Conservation (phyloP, 1,140 invertebrate species). For the Neodiprion virginianus region DNA sequence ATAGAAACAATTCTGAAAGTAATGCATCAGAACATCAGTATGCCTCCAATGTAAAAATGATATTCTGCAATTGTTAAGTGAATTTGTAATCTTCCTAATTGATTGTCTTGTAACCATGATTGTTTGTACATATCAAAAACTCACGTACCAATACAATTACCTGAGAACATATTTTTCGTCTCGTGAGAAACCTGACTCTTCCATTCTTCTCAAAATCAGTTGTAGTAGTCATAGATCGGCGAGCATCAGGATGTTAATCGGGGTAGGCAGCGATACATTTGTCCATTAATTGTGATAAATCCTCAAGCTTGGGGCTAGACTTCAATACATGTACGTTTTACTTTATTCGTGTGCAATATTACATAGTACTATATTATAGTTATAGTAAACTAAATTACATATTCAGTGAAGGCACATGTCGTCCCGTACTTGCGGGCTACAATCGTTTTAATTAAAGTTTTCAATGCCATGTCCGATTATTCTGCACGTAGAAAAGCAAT, state of each 20-base stretch:
- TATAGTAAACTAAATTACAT: constrained; percentile 5
- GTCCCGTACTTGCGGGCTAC: constrained; percentile 3
- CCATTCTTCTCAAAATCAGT: no score
- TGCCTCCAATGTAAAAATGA: constrained; percentile 22
- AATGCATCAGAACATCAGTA: constrained; percentile 25
- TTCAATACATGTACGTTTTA: constrained; percentile 1
- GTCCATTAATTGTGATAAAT: no score
- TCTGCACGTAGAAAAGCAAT: neutral
- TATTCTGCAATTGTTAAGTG: no score
- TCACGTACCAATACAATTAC: no score
- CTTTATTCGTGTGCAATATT: constrained; percentile 6
- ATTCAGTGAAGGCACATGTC: constrained; percentile 1
- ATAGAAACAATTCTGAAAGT: constrained; percentile 41
- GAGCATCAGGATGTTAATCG: no score
- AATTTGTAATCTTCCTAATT: no score
- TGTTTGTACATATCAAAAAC: no score
- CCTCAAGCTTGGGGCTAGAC: neutral
- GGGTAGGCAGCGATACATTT: no score
- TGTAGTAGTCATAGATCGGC: no score
- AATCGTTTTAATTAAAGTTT: constrained; percentile 3
- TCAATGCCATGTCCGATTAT: neutral
- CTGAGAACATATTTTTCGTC: no score
- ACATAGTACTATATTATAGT: neutral
- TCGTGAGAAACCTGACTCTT: no score
- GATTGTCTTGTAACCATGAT: no score